phyloP scores from a whole-genome alignment of 2,888 invertebrate species.

The Platerodrilus igneus region DNA sequence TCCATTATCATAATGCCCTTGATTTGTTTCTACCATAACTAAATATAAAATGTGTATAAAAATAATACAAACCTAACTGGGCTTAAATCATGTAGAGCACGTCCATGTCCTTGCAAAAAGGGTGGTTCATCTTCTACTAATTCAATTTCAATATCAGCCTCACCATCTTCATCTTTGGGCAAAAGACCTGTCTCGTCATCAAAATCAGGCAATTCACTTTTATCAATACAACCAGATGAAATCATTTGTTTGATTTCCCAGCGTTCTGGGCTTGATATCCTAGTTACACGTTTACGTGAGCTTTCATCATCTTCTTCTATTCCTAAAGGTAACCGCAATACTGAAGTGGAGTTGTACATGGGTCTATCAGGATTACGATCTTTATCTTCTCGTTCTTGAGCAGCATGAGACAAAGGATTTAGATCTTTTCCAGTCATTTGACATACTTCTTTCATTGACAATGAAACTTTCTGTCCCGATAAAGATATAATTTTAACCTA shows the following conservation, averaged over 20 bases:
- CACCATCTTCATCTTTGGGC: slow-evolving; percentile 88
- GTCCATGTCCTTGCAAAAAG: slow-evolving; percentile 89
- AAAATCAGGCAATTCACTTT: slow-evolving; percentile 93
- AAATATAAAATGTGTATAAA: too few species aligned
- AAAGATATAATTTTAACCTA: slow-evolving; percentile 84
- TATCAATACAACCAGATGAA: slow-evolving; percentile 85
- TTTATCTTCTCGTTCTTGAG: slow-evolving; percentile 62
- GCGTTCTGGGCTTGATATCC: slow-evolving; percentile 92
- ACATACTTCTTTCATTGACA: slow-evolving; percentile 97
- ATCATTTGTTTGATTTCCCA: slow-evolving; percentile 99
- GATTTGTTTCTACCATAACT: neutral
- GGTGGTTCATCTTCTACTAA: slow-evolving; percentile 98
- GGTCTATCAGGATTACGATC: slow-evolving; percentile 93
- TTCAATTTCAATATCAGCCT: slow-evolving; percentile 97
- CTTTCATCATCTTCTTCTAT: slow-evolving; percentile 76
- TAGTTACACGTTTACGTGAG: slow-evolving; percentile 77
- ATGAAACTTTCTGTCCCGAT: slow-evolving; percentile 90
- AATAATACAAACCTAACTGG: slow-evolving; percentile 58
- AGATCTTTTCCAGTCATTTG: slow-evolving; percentile 92
- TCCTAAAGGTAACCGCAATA: slow-evolving; percentile 42
- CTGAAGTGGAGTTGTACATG: slow-evolving; percentile 54
- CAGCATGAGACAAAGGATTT: slow-evolving; percentile 75
- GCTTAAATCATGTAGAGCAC: slow-evolving; percentile 86
- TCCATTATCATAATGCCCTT: neutral
- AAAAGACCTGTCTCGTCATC: slow-evolving; percentile 93